These are phyloP conservation scores for Pristiophorus japonicus DNA, from an alignment of 2,113 vertebrate genomes.

Conservation along the genomic window DNA sequence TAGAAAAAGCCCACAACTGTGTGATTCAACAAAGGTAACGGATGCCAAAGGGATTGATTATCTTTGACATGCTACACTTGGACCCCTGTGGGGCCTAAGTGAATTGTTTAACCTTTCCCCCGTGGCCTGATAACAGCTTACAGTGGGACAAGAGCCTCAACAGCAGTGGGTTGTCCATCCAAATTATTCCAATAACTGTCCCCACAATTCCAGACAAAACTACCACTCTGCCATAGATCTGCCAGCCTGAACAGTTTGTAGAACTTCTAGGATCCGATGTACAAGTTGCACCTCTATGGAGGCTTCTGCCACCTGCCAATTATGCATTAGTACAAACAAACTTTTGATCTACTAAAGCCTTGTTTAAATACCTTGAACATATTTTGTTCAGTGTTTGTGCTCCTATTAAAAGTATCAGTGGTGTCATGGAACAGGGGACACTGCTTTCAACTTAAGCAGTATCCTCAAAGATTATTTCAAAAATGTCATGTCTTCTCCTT, in stretches of 20 bases:
- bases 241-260: neutral
- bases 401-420: neutral
- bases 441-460: neutral
- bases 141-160: neutral
- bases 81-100: neutral
- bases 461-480: neutral
- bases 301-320: neutral
- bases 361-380: neutral
- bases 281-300: neutral
- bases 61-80: neutral
- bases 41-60: neutral
- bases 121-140: neutral
- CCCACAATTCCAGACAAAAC: neutral
- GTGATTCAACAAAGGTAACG: neutral
- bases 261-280: neutral
- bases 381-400: neutral
- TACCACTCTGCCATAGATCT: neutral
- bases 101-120: neutral
- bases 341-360: neutral
- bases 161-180: neutral
- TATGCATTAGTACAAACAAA: neutral
- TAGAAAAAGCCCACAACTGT: neutral
- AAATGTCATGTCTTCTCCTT: neutral
- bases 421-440: neutral
- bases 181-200: neutral